Base-by-base conservation (phyloP, 2,888 invertebrate species). In the Therioaphis trifolii region DNA sequence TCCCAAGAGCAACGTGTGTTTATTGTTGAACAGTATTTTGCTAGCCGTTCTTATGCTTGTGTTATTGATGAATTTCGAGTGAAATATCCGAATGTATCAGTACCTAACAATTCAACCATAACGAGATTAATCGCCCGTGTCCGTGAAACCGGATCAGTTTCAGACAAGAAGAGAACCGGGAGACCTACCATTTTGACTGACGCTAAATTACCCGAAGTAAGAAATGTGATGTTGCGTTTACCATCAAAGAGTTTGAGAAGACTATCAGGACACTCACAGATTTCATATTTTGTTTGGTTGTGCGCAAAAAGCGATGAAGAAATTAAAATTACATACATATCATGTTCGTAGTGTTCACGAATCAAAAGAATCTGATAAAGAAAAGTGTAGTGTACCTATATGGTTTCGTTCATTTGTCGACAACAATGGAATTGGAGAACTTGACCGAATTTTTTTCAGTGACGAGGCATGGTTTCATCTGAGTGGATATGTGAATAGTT, bases 281-380 rank as follows among this genome's bases (percentile, higher is more conserved):
- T 71, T 71, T 35, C 18, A n/a, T 71, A 71, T n/a, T n/a, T n/a
- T n/a, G n/a, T n/a, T n/a, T 71, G 49, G 49, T 71, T 27, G 71
- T 71, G 71, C 71, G 49, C 27, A 35, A 71, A 71, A 71, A 71
- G n/a, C 71, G 27, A 49, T 49, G 71, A 71, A 49, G 21, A 68
- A 69, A 14, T 43, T 43, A 43, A 69, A 69, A 69, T 69, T 43
- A 14, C 78, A n/a, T 24, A n/a, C n/a, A n/a, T n/a, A n/a, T n/a
- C n/a, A n/a, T n/a, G n/a, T n/a, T n/a, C n/a, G n/a, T n/a, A n/a
- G 35, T 35, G 3, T 69, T 21, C 49, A 15, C 18, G 85, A 85
- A 68, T 77, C 66, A 15, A 7, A 69, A 46, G 52, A 52, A 14
- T 15, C 15, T 52, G 15, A 52, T 52, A 52, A 52, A 52, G 52